Evolutionary conservation across 2,113 vertebrate genomes (phyloP).

Genomic region (Epinephelus cyanopodus): DNA sequence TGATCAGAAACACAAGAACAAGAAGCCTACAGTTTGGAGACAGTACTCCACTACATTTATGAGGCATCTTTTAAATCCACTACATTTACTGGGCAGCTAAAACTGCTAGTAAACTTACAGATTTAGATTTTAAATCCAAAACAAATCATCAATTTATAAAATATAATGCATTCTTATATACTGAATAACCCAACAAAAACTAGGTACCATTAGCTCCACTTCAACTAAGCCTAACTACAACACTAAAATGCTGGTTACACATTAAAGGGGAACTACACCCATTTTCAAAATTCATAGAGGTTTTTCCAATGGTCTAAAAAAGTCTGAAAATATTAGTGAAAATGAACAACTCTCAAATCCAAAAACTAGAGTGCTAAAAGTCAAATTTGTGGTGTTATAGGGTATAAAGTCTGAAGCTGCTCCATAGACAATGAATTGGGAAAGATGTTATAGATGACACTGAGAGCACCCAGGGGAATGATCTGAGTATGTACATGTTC

Average conservation of each 20-base stretch:
- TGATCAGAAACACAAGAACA: background rate
- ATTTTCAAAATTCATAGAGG: background rate
- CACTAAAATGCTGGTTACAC: background rate
- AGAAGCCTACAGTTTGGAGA: background rate
- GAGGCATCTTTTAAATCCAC: background rate
- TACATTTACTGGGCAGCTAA: background rate
- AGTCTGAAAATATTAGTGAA: too few relatives aligned
- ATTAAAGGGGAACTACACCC: background rate
- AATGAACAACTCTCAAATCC: too few relatives aligned
- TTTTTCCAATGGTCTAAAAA: too few relatives aligned
- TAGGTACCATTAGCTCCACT: background rate
- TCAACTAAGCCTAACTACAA: background rate
- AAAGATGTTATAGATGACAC: too few relatives aligned
- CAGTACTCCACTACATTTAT: background rate
- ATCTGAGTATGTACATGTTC: too few relatives aligned
- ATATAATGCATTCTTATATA: background rate
- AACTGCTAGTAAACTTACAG: background rate
- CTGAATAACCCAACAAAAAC: background rate
- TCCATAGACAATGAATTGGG: too few relatives aligned
- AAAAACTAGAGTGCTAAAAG: too few relatives aligned
- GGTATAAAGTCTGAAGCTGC: too few relatives aligned
- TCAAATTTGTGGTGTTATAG: too few relatives aligned
- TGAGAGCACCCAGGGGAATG: too few relatives aligned
- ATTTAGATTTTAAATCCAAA: background rate
- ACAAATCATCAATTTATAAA: background rate